Conservation (phyloP, 2,797 vertebrate species). For the Sebastes ruberrimus region DNA sequence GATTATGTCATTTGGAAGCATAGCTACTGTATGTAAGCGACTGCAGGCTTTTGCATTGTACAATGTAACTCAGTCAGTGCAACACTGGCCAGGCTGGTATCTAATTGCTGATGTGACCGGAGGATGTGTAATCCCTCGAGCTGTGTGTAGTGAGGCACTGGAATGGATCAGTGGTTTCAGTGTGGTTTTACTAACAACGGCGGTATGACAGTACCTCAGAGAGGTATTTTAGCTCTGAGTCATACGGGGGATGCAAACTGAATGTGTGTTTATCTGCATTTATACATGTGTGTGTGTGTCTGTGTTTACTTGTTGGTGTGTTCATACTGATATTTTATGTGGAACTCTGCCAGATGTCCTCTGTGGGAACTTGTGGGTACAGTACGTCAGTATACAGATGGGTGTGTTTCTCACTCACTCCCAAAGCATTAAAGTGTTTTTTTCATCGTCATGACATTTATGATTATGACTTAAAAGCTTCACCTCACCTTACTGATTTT, state of each 20-base stretch:
- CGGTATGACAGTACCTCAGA: slow-evolving; percentile 33
- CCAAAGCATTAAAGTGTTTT: slow-evolving; percentile 15
- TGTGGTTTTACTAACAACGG: slow-evolving; percentile 46
- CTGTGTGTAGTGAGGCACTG: slow-evolving; percentile 33
- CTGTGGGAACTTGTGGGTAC: slow-evolving; percentile 38
- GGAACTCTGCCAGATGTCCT: slow-evolving; percentile 4
- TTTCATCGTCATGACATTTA: slow-evolving; percentile 28
- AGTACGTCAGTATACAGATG: slow-evolving; percentile 24
- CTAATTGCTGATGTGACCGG: slow-evolving; percentile 47
- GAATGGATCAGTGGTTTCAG: slow-evolving; percentile 49
- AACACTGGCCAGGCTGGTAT: slow-evolving; percentile 29
- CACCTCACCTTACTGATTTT: background rate
- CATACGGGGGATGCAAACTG: background rate
- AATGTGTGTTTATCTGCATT: background rate
- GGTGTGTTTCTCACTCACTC: slow-evolving; percentile 15
- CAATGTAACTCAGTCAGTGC: slow-evolving; percentile 1
- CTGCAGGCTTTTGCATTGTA: slow-evolving; percentile 4
- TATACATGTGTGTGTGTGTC: background rate
- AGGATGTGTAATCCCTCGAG: slow-evolving; percentile 49
- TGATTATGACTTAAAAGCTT: slow-evolving; percentile 25
- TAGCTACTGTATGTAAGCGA: background rate
- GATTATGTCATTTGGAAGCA: background rate
- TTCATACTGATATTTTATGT: background rate
- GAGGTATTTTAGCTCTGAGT: slow-evolving; percentile 26
- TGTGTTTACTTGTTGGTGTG: background rate